A percentile compares a stretch with the other conserved stretches of the same genome.
phyloP scores from a whole-genome alignment of 2,113 vertebrate species.

The Pangasianodon hypophthalmus region DNA sequence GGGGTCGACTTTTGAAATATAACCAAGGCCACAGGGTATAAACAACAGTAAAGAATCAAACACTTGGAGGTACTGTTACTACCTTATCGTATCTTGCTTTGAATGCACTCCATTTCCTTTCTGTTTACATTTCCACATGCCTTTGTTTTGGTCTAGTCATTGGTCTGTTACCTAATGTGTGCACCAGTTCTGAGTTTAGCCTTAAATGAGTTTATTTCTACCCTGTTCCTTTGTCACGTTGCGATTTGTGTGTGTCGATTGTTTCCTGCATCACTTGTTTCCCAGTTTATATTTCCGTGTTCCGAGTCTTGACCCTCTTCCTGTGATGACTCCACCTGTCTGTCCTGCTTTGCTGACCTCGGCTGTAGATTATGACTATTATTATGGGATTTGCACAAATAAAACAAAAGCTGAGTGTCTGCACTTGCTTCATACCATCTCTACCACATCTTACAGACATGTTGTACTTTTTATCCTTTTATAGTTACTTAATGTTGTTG shows the following conservation, averaged over 20 bases:
- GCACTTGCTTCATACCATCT: background rate
- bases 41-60: background rate
- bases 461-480: background rate
- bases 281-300: background rate
- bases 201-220: background rate
- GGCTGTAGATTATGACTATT: background rate
- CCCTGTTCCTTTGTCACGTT: background rate
- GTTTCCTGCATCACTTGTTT: background rate
- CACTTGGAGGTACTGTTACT: background rate
- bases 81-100: background rate
- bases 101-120: background rate
- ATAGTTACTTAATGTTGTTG: background rate
- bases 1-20: conserved; percentile 4
- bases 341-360: background rate
- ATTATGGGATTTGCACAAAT: background rate
- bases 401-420: background rate
- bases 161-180: background rate
- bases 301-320: background rate
- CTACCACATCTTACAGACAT: background rate
- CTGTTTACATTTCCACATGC: background rate
- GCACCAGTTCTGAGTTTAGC: background rate
- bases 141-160: background rate
- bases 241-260: background rate
- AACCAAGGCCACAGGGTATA: conserved; percentile 9
- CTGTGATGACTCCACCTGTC: background rate